Percentiles rank a stretch among this genome's conserved stretches.
Evolutionary conservation across 2,113 vertebrate species (phyloP).

Genomic region (Coryphaenoides rupestris): DNA sequence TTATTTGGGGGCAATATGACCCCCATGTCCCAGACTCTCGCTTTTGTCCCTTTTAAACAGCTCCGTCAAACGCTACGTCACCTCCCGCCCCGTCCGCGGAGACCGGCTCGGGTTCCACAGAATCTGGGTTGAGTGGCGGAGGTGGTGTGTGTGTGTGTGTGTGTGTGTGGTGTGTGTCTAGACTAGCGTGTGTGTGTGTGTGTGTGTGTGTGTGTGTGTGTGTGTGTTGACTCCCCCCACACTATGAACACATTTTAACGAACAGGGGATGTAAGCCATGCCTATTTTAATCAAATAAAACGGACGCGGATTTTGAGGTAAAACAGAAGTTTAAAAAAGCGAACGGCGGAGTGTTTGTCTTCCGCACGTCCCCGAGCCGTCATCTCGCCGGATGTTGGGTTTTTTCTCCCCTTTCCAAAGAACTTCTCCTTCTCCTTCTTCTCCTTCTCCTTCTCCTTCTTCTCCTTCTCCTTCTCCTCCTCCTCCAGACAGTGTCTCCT

Average conservation of each 20-base stretch:
- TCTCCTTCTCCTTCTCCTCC: no score
- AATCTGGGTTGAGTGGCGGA: not conserved
- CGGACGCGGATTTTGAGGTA: constrained; percentile 16
- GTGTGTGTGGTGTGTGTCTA: not conserved
- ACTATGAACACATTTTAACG: constrained; percentile 41
- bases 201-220: not conserved
- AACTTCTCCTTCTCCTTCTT: constrained; percentile 21
- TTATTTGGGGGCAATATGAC: constrained; percentile 58
- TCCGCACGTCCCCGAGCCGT: constrained; percentile 2
- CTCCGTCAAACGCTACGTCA: constrained; percentile 59
- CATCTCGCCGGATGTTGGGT: constrained; percentile 12
- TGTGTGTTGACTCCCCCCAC: constrained; percentile 12
- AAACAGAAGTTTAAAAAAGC: constrained; percentile 30
- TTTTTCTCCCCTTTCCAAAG: not conserved
- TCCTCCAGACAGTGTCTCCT: no score
- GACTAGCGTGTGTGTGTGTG: not conserved
- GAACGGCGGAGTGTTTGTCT: constrained; percentile 15
- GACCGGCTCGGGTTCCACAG: constrained; percentile 27
- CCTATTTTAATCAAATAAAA: not conserved
- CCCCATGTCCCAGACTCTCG: constrained; percentile 21
- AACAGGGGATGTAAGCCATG: constrained; percentile 37
- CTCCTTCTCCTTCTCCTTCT: not conserved
- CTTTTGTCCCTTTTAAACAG: constrained; percentile 43
- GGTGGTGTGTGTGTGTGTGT: not conserved
- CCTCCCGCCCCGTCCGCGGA: constrained; percentile 29